These are phyloP conservation scores for Ataeniobius toweri DNA, from an alignment of 2,797 vertebrate species.

Conservation along the genomic window DNA sequence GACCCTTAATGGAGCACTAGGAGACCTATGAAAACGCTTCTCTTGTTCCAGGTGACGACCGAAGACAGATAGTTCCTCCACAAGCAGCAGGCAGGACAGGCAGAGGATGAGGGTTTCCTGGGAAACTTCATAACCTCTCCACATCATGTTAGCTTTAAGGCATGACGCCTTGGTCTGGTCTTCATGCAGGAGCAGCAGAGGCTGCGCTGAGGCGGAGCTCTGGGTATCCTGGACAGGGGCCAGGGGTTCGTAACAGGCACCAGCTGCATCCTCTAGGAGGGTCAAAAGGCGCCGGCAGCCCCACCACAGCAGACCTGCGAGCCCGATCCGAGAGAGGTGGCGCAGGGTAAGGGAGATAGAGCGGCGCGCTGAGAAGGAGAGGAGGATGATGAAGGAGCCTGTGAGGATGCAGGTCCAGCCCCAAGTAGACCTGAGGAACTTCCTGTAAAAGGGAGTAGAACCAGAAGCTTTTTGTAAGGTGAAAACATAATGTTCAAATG, in stretches of 20 bases:
- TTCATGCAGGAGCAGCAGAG: constrained; percentile 78
- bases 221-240: constrained; percentile 6
- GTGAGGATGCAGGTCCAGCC: constrained; percentile 86
- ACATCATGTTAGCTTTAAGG: constrained; percentile 78
- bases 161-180: constrained; percentile 80
- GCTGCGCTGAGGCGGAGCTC: constrained; percentile 7
- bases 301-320: constrained; percentile 76
- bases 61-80: constrained; percentile 82
- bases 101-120: constrained; percentile 84
- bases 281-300: constrained; percentile 69
- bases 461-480: not conserved
- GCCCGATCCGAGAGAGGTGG: constrained; percentile 81
- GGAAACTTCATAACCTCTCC: constrained; percentile 84
- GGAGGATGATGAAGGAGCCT: constrained; percentile 82
- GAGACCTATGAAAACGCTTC: constrained; percentile 45
- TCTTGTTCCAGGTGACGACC: constrained; percentile 66
- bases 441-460: constrained; percentile 42
- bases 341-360: constrained; percentile 73
- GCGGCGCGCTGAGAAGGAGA: constrained; percentile 79
- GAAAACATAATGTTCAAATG: not conserved
- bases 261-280: constrained; percentile 82
- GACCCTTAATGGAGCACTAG: constrained; percentile 72
- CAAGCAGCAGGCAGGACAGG: constrained; percentile 84
- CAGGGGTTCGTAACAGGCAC: constrained; percentile 82
- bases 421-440: constrained; percentile 85